Percentiles rank a stretch among this genome's conserved stretches.
These are phyloP conservation scores for Littorina saxatilis DNA, from an alignment of 1,140 invertebrate genomes.

Conservation along the genomic window DNA sequence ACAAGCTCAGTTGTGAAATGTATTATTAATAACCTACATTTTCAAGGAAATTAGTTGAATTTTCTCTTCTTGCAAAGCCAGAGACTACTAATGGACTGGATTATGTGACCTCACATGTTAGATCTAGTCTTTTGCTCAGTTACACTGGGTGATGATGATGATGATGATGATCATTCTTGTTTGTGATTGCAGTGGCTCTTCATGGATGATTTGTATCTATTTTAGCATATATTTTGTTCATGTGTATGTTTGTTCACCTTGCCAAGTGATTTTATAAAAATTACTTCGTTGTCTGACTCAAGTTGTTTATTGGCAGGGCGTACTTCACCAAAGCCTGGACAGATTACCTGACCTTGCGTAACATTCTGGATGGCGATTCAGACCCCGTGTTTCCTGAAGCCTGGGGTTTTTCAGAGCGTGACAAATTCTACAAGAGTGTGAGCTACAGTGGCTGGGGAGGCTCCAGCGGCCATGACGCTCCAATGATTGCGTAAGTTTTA, in stretches of 20 bases:
- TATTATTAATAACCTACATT: no score
- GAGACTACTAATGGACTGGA: no score
- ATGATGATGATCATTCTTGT: no score
- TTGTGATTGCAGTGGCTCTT: no score
- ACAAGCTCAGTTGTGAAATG: no score
- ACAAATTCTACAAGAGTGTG: constrained; percentile 67
- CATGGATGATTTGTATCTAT: no score
- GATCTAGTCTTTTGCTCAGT: no score
- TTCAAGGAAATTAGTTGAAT: no score
- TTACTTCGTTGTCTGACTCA: neutral
- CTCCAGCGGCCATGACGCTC: constrained; percentile 72
- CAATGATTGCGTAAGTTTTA: constrained; percentile 71
- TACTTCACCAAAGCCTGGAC: constrained; percentile 69
- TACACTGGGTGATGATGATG: no score
- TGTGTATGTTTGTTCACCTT: neutral
- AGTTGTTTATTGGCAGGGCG: constrained; percentile 47
- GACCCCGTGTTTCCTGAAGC: constrained; percentile 64
- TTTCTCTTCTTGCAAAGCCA: no score
- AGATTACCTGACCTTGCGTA: constrained; percentile 63
- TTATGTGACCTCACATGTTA: no score
- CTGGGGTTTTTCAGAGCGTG: constrained; percentile 67
- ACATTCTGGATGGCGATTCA: constrained; percentile 56
- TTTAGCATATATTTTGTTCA: neutral
- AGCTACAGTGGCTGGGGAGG: constrained; percentile 72
- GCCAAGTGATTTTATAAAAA: neutral